Evolutionary conservation across 2,113 vertebrate genomes (phyloP), one percentile per base, ranked within the genome.

Genomic region (Elgaria multicarinata): DNA sequence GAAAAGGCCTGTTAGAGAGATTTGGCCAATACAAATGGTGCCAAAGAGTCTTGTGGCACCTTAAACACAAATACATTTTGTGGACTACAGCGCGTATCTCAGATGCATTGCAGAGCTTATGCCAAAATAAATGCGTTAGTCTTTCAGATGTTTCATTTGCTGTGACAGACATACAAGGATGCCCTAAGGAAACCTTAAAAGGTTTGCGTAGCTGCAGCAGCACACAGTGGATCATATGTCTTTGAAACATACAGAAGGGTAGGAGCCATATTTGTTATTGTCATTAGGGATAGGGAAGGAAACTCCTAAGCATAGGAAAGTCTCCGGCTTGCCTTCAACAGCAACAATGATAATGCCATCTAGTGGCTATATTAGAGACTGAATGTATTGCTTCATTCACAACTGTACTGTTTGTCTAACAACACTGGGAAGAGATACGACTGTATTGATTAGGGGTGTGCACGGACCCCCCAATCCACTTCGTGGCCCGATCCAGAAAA

Each of bases 341-440:
- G 5, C 39, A 86, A 18, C 72, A 64, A 64, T 77, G 53, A 76
- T 62, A 86, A 62, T 86, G 85, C 85, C 85, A 76, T 55, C 85
- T 76, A 86, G 85, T 86, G 85, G 85, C 72, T 86, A 31, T 46
- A 64, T 62, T 46, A 76, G 72, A 77, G 28, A 72, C 42, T n/a
- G 39, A 84, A 26, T 50, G 26, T 7, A 53, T 85, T 16, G 3
- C 28, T 44, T 83, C n/a, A 53, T 50, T n/a, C 31, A 67, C 66
- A 71, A 24, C 6, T 46, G 82, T 46, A 31, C 42, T 46, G 67
- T 36, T 13, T n/a, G 24, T 53, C 83, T 67, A 71, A 53, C 42
- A 71, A n/a, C 33, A n/a, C 8, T 36, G 10, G 13, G 72, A 55
- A 12, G 31, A 33, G 7, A 13, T 67, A 46, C 28, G 14, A 6